These are phyloP conservation scores for Pyxicephalus adspersus DNA, from an alignment of 2,113 vertebrate species.

Conservation along the genomic window DNA sequence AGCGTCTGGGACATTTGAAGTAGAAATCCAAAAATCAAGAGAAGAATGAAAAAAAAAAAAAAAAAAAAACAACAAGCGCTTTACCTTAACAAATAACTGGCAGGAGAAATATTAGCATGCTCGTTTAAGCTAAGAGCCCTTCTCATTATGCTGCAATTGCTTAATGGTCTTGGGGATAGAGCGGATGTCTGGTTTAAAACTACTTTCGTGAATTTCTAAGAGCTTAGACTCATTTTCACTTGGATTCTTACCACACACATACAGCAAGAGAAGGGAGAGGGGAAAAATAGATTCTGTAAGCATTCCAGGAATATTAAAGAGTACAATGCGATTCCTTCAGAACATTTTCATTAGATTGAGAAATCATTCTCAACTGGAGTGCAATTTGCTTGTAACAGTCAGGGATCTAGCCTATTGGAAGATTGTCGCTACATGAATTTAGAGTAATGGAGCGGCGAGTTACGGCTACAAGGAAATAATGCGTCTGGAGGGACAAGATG, in stretches of 20 bases:
- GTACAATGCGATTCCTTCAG: conserved; percentile 49
- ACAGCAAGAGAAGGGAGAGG: background rate
- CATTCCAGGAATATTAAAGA: conserved; percentile 55
- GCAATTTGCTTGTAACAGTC: conserved; percentile 48
- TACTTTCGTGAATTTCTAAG: conserved; percentile 34
- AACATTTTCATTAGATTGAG: conserved; percentile 45
- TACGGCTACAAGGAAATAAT: conserved; percentile 44
- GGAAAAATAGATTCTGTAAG: conserved; percentile 40
- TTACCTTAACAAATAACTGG: conserved; percentile 34
- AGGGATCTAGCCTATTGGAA: conserved; percentile 45
- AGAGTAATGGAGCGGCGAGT: conserved; percentile 35
- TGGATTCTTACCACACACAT: conserved; percentile 7
- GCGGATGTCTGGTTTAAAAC: conserved; percentile 37
- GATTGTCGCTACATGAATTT: conserved; percentile 49
- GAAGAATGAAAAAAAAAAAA: background rate
- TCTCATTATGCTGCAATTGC: conserved; percentile 46
- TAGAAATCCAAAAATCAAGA: background rate
- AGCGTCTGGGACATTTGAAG: background rate
- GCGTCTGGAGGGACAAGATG: conserved; percentile 32
- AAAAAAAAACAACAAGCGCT: conserved; percentile 2
- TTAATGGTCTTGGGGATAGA: conserved; percentile 36
- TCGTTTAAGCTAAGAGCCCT: conserved; percentile 36
- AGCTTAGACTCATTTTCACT: conserved; percentile 32
- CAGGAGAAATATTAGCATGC: conserved; percentile 43
- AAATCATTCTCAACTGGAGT: conserved; percentile 47